Evolutionary conservation across 2,113 vertebrate genomes (phyloP).

Genomic region (Plecotus auritus): DNA sequence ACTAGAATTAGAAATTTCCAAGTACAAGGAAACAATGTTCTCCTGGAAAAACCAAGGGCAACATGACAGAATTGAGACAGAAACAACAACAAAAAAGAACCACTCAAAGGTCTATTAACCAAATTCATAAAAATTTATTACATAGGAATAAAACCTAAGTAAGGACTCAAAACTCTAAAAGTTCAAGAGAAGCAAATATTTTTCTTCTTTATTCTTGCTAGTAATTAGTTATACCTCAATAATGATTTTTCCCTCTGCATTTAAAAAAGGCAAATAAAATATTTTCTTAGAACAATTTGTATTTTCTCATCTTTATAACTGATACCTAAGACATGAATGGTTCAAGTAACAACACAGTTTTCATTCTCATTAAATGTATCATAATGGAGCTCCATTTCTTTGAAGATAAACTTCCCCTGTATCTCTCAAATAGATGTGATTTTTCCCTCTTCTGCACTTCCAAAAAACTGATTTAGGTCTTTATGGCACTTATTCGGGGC

Average conservation of each 20-base stretch:
- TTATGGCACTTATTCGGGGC: not conserved
- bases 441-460: not conserved
- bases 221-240: not conserved
- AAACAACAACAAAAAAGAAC: not conserved
- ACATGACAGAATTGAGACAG: not conserved
- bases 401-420: not conserved
- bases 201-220: conserved; percentile 4
- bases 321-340: not conserved
- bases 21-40: conserved; percentile 5
- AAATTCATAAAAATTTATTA: not conserved
- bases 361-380: not conserved
- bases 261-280: not conserved
- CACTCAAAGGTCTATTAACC: not conserved
- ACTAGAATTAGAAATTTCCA: not conserved
- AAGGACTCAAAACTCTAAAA: not conserved
- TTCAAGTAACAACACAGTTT: not conserved
- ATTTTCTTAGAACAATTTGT: not conserved
- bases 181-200: not conserved
- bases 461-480: not conserved
- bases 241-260: not conserved
- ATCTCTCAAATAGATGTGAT: not conserved
- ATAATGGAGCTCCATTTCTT: not conserved
- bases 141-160: not conserved
- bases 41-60: not conserved
- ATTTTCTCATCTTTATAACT: not conserved